Percentiles rank a stretch among this genome's conserved stretches.
Evolutionary conservation across 2,113 vertebrate genomes (phyloP).

Genomic region (Rhinopithecus roxellana): DNA sequence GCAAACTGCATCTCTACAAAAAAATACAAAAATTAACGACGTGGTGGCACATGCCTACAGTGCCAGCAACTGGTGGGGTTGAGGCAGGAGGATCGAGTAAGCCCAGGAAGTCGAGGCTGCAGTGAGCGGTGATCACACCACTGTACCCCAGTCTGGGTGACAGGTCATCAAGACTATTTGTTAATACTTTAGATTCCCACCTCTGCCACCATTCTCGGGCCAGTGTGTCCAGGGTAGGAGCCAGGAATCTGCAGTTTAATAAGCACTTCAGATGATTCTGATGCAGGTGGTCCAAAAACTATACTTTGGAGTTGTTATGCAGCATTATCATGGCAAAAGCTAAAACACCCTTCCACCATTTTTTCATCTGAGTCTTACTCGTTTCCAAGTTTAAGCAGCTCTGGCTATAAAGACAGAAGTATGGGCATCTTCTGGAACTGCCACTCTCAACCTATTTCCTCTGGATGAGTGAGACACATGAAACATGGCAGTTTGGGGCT

Average conservation of each 20-base stretch:
- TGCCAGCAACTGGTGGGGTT: too few relatives aligned
- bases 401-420: background rate
- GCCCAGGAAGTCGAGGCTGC: too few relatives aligned
- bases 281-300: background rate
- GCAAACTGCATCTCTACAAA: too few relatives aligned
- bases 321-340: background rate
- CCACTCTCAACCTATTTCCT: background rate
- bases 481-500: too few relatives aligned
- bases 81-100: too few relatives aligned
- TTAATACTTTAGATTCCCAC: background rate
- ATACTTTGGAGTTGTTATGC: background rate
- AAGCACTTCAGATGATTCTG: background rate
- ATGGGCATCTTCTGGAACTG: background rate
- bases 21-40: too few relatives aligned
- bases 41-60: too few relatives aligned
- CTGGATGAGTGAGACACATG: background rate
- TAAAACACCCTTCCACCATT: background rate
- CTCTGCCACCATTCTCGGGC: background rate
- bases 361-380: background rate
- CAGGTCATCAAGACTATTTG: background rate
- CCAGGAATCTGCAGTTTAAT: background rate
- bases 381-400: background rate
- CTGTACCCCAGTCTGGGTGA: too few relatives aligned
- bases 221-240: background rate
- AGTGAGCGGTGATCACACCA: too few relatives aligned